Conservation (phyloP, 2,888 invertebrate genomes). For the Napeogenes sylphis region DNA sequence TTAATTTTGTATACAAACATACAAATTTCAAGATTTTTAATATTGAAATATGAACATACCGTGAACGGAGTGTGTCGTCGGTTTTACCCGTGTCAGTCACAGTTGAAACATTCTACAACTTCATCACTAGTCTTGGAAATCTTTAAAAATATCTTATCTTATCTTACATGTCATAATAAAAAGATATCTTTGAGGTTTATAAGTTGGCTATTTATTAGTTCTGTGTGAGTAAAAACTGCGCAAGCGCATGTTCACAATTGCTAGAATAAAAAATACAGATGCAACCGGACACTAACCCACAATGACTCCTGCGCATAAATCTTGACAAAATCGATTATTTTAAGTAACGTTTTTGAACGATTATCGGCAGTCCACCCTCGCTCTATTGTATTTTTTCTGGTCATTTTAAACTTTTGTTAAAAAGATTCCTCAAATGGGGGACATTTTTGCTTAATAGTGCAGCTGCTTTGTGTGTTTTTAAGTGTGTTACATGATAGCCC, state of each 20-base stretch:
- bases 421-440: slow-evolving; percentile 67
- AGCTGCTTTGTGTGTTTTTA: slow-evolving; percentile 45
- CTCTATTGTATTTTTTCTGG: slow-evolving; percentile 72
- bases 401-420: slow-evolving; percentile 71
- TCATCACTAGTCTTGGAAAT: background rate
- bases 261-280: slow-evolving; percentile 25
- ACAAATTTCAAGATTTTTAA: too few relatives aligned
- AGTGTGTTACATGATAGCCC: slow-evolving; percentile 22
- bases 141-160: background rate
- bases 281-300: slow-evolving; percentile 72
- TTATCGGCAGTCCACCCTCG: slow-evolving; percentile 74
- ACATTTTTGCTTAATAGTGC: slow-evolving; percentile 62
- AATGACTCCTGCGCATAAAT: slow-evolving; percentile 73
- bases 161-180: background rate
- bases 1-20: too few relatives aligned
- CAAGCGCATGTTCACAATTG: too few relatives aligned
- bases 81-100: slow-evolving; percentile 23
- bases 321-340: slow-evolving; percentile 55
- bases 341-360: slow-evolving; percentile 56
- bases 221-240: too few relatives aligned
- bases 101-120: slow-evolving; percentile 1
- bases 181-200: background rate
- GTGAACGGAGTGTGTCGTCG: slow-evolving; percentile 16
- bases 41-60: too few relatives aligned
- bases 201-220: background rate